Base-by-base conservation (phyloP, 2,113 vertebrate genomes). In the Pelodiscus sinensis region DNA sequence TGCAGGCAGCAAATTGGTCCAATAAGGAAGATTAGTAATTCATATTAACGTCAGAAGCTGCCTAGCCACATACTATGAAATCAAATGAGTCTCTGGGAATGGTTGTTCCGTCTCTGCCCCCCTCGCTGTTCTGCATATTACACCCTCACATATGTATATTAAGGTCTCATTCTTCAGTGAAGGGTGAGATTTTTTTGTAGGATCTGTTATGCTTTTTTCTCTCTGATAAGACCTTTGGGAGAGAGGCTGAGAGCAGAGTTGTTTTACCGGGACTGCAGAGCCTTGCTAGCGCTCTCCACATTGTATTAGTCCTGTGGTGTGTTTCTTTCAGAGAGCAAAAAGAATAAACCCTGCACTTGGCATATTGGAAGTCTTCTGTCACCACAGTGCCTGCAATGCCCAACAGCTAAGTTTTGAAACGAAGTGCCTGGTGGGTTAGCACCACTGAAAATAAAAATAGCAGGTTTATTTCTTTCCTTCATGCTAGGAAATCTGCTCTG, bases 91-190 rank as follows among this genome's bases (percentile, higher is more conserved):
- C 9, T 92, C 73, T 95, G 94, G 93, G 95, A 92, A 94, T 88
- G 84, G 94, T 82, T 92, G 91, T 56, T 81, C 88, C 81, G n/a
- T 56, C 38, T 54, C 52, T 54, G 14, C 14, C 14, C 93, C 75
- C 85, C 84, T 91, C 91, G 88, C 91, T 51, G 0, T 94, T 94
- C 95, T 89, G 90, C 93, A 84, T 52, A 80, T 73, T 93, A 91
- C 92, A 95, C 95, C 91, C 85, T 27, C 15, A 38, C 62, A 12
- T 73, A 88, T n/a, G 62, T 82, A 87, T 92, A 90, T 77, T 92
- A 84, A 95, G 93, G 91, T 96, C 94, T 95, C 92, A 92, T 97
- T 96, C 93, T 96, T 97, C 82, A 6, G 88, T 3, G 73, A 68
- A 94, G 87, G 89, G 86, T 22, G 87, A 90, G 94, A 87, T 91